phyloP scores from a whole-genome alignment of 1,140 invertebrate genomes.

The Drosophila watanabei region DNA sequence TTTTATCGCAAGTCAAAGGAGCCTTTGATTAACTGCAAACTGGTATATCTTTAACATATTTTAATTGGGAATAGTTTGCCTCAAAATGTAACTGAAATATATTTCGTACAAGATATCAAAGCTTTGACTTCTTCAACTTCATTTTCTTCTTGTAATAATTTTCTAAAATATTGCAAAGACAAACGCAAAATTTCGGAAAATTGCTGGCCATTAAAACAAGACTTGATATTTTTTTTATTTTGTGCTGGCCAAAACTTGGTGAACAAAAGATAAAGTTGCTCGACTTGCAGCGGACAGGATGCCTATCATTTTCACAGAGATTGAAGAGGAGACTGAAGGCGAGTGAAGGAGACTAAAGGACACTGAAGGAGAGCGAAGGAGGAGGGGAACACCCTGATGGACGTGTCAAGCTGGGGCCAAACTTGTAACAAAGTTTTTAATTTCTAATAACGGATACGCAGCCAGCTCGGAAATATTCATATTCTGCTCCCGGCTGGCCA shows the following conservation, averaged over 20 bases:
- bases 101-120: no score
- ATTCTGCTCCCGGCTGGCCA: slow-evolving; percentile 3
- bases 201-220: slow-evolving; percentile 8
- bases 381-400: neutral
- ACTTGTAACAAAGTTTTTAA: slow-evolving; percentile 66
- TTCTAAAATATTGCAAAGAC: neutral
- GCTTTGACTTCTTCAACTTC: no score
- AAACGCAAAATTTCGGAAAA: neutral
- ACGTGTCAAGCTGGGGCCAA: slow-evolving; percentile 26
- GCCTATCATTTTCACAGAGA: slow-evolving; percentile 31
- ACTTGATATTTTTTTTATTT: neutral
- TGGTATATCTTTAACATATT: neutral
- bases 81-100: no score
- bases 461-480: slow-evolving; percentile 11
- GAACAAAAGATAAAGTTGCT: slow-evolving; percentile 21
- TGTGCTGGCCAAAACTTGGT: slow-evolving; percentile 2
- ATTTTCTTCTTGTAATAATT: neutral
- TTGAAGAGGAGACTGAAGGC: neutral
- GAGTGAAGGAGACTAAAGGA: neutral
- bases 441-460: slow-evolving; percentile 37
- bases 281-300: slow-evolving; percentile 18
- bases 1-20: neutral
- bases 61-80: neutral
- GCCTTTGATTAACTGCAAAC: slow-evolving; percentile 3
- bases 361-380: neutral